These are phyloP conservation scores for Tetanocera ferruginea DNA, from an alignment of 2,888 invertebrate genomes.

Conservation along the genomic window DNA sequence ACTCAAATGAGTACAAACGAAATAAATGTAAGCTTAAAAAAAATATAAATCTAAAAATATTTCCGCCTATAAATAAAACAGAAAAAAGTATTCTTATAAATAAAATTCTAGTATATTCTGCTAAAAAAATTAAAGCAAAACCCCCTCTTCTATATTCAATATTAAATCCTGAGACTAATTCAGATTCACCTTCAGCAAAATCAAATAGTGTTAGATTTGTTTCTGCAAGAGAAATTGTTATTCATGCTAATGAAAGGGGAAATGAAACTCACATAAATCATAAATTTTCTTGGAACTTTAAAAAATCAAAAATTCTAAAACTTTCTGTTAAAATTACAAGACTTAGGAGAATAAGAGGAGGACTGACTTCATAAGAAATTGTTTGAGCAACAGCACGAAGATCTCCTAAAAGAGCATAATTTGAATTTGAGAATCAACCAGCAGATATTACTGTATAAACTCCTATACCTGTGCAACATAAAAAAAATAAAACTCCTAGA, in stretches of 20 bases:
- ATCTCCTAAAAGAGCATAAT: conserved; percentile 79
- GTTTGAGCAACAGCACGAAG: conserved; percentile 80
- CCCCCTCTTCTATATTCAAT: conserved; percentile 74
- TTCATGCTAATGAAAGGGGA: conserved; percentile 73
- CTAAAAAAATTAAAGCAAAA: too few relatives aligned
- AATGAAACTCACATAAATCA: conserved; percentile 51
- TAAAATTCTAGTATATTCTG: too few relatives aligned
- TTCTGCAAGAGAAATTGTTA: conserved; percentile 77
- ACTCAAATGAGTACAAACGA: conserved; percentile 77
- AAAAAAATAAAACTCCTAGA: too few relatives aligned
- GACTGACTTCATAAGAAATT: conserved; percentile 80
- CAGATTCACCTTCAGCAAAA: conserved; percentile 84
- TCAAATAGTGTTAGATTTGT: conserved; percentile 83
- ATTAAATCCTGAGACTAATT: conserved; percentile 85
- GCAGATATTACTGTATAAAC: conserved; percentile 71
- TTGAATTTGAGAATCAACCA: conserved; percentile 80
- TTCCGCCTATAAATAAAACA: too few relatives aligned
- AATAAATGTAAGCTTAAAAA: conserved; percentile 71
- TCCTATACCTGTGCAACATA: too few relatives aligned
- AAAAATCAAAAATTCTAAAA: too few relatives aligned
- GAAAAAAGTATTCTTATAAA: too few relatives aligned
- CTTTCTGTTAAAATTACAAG: too few relatives aligned
- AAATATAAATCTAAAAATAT: too few relatives aligned
- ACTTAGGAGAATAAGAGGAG: too few relatives aligned
- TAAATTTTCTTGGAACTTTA: too few relatives aligned